Conservation (phyloP, 2,797 vertebrate genomes). For the Onychomys leucogaster region DNA sequence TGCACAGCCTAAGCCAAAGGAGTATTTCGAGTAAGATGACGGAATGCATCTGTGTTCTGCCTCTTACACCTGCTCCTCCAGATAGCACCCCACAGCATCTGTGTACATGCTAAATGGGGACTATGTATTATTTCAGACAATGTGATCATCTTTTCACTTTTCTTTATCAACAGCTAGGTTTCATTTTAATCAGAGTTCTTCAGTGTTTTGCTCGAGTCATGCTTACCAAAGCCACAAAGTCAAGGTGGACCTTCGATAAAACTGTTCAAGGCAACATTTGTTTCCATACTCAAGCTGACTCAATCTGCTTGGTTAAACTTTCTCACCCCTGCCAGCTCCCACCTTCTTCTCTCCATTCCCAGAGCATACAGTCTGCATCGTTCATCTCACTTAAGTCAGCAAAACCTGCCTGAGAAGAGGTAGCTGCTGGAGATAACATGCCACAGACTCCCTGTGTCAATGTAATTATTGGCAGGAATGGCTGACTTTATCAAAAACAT, state of each 20-base stretch:
- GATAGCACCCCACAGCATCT: neutral
- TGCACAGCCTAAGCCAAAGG: neutral
- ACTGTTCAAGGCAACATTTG: constrained; percentile 12
- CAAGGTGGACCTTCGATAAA: constrained; percentile 31
- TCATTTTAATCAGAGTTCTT: neutral
- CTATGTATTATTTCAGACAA: constrained; percentile 10
- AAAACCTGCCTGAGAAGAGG: neutral
- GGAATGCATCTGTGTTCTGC: neutral
- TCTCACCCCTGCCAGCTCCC: neutral
- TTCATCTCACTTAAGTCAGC: neutral
- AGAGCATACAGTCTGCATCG: neutral
- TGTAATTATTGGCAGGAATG: neutral
- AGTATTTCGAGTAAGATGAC: constrained; percentile 12
- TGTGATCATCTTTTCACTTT: neutral
- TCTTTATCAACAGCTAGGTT: constrained; percentile 26
- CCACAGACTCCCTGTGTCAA: neutral
- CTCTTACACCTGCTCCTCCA: neutral
- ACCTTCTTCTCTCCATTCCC: neutral
- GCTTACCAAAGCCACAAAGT: neutral
- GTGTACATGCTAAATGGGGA: neutral
- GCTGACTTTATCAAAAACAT: neutral
- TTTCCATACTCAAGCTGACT: neutral
- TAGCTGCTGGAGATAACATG: neutral
- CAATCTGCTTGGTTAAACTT: neutral
- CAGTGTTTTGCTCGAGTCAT: constrained; percentile 29